phyloP scores from a whole-genome alignment of 2,113 vertebrate genomes.

The Etheostoma cragini region DNA sequence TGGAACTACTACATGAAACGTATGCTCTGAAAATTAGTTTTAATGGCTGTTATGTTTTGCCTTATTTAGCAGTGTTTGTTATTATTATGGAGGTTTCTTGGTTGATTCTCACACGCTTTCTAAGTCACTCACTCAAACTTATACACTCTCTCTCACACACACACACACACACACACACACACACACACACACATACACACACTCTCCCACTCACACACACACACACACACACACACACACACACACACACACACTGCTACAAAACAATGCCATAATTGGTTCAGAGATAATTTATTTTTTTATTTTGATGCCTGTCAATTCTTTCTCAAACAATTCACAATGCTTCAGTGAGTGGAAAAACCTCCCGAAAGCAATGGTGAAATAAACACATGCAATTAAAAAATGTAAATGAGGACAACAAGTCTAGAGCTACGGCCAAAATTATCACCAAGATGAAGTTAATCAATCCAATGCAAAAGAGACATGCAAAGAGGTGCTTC shows the following conservation, averaged over 20 bases:
- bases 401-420: constrained; percentile 27
- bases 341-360: constrained; percentile 60
- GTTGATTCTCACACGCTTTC: not conserved
- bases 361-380: constrained; percentile 57
- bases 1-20: not conserved
- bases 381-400: constrained; percentile 44
- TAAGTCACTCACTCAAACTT: not conserved
- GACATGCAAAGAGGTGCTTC: constrained; percentile 8
- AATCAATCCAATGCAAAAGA: constrained; percentile 45
- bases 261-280: not conserved
- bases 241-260: not conserved
- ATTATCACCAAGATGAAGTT: constrained; percentile 33
- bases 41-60: not conserved
- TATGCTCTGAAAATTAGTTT: not conserved
- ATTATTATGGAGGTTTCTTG: constrained; percentile 55
- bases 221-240: not conserved
- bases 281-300: constrained; percentile 65
- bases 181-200: not conserved
- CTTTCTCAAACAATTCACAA: constrained; percentile 36
- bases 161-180: not conserved
- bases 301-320: constrained; percentile 51
- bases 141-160: too few species aligned
- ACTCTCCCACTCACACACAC: too few species aligned
- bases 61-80: constrained; percentile 25
- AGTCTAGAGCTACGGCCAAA: constrained; percentile 10